Conservation (phyloP, 2,113 vertebrate genomes). For the Anhinga rufa region DNA sequence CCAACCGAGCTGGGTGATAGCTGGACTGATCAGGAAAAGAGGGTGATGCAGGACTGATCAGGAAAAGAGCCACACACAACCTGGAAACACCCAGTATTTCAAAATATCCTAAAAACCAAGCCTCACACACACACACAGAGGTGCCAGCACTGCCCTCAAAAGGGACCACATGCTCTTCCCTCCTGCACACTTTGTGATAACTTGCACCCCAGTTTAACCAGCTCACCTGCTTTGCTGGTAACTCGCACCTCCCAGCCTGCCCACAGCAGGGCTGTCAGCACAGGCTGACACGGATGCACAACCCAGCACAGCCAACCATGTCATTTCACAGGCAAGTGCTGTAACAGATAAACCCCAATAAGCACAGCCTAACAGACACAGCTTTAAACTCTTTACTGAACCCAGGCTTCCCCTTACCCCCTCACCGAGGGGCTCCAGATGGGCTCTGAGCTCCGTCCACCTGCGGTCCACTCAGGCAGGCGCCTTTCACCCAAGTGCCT, state of each 20-base stretch:
- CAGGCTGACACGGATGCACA: neutral
- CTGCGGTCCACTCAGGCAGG: neutral
- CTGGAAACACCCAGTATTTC: neutral
- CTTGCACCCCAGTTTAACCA: neutral
- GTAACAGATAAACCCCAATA: accelerated
- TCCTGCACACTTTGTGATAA: too few species aligned
- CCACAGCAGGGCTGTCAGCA: neutral
- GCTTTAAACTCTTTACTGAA: neutral
- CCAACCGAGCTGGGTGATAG: too few species aligned
- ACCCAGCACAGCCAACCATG: neutral
- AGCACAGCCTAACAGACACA: neutral
- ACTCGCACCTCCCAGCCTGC: neutral
- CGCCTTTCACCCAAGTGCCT: neutral
- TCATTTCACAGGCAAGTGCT: too few species aligned
- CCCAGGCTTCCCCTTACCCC: too few species aligned
- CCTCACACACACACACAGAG: neutral
- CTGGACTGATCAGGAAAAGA: too few species aligned
- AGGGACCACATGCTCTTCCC: neutral
- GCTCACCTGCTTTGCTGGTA: neutral
- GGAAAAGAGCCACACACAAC: too few species aligned
- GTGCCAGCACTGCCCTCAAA: neutral
- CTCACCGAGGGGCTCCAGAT: neutral
- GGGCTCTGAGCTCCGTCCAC: neutral
- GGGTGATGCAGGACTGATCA: too few species aligned
- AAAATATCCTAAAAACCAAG: neutral